Conservation (phyloP, 2,113 vertebrate genomes). For the Chloropsis cyanopogon region DNA sequence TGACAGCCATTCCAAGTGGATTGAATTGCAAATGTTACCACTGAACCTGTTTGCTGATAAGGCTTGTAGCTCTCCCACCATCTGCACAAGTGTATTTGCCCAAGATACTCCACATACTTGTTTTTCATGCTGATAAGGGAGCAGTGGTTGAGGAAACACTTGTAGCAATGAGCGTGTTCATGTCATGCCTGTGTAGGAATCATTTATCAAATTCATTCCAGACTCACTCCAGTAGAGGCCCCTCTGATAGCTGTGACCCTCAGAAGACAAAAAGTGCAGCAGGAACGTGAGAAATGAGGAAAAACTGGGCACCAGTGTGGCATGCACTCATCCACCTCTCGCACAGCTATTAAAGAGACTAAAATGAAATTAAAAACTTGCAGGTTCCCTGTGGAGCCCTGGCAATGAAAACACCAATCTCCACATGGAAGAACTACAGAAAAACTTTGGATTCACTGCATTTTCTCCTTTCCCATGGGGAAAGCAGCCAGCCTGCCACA, state of each 20-base stretch:
- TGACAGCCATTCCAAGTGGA: background rate
- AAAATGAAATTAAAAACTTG: background rate
- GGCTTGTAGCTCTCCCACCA: background rate
- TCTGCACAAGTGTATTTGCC: conserved; percentile 5
- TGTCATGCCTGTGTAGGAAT: background rate
- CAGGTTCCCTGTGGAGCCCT: background rate
- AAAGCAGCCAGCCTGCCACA: background rate
- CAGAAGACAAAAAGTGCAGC: background rate
- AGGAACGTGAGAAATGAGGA: background rate
- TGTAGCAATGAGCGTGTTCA: background rate
- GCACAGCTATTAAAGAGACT: background rate
- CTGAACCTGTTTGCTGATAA: conserved; percentile 7
- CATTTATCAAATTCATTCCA: conserved; percentile 6
- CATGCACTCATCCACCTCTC: background rate
- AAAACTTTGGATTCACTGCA: background rate
- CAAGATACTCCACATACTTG: conserved; percentile 6
- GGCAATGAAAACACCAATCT: background rate
- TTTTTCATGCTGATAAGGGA: conserved; percentile 24
- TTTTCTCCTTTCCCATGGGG: background rate
- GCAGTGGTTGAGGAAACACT: conserved; percentile 11
- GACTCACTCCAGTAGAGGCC: background rate
- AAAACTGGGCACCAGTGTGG: background rate
- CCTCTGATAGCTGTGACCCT: background rate
- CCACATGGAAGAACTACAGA: background rate
- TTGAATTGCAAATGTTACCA: conserved; percentile 5